Conservation (phyloP, 2,888 invertebrate genomes). For the Kuschelorhynchus macadamiae region DNA sequence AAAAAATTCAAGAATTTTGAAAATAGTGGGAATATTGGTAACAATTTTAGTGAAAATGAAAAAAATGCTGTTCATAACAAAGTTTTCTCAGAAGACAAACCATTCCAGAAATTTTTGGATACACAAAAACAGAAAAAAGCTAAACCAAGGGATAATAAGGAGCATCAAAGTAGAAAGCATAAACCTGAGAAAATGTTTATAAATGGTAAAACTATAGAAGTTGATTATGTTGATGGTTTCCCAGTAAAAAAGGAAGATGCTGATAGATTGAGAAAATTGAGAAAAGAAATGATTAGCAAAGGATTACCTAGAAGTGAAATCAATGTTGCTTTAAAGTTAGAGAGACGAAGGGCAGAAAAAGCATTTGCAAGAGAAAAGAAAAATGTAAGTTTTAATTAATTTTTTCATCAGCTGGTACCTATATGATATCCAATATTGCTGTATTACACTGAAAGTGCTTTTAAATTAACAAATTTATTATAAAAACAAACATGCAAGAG, state of each 20-base stretch:
- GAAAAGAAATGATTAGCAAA: constrained; percentile 76
- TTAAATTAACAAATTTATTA: too few relatives aligned
- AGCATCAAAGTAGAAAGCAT: constrained; percentile 61
- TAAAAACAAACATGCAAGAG: too few relatives aligned
- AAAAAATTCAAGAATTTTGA: constrained; percentile 50
- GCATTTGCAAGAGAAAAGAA: constrained; percentile 76
- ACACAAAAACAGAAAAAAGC: constrained; percentile 29
- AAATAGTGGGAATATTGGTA: constrained; percentile 9
- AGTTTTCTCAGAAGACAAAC: constrained; percentile 13
- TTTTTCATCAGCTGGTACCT: too few relatives aligned
- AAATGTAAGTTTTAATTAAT: constrained; percentile 80
- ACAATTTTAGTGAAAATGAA: neutral
- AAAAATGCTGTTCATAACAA: neutral
- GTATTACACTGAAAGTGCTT: too few relatives aligned
- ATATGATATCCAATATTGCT: neutral
- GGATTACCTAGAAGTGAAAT: constrained; percentile 80
- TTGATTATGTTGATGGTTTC: constrained; percentile 79
- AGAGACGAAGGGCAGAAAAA: constrained; percentile 81
- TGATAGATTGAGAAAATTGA: constrained; percentile 74
- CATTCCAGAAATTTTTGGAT: constrained; percentile 15
- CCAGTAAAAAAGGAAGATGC: constrained; percentile 81
- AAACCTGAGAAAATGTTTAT: constrained; percentile 71
- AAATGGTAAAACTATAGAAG: constrained; percentile 76
- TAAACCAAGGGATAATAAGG: constrained; percentile 58
- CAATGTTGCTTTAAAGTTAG: constrained; percentile 76